Evolutionary conservation across 1,140 invertebrate genomes (phyloP), one percentile per base, ranked within the genome.

Genomic region (Hyphantria cunea): DNA sequence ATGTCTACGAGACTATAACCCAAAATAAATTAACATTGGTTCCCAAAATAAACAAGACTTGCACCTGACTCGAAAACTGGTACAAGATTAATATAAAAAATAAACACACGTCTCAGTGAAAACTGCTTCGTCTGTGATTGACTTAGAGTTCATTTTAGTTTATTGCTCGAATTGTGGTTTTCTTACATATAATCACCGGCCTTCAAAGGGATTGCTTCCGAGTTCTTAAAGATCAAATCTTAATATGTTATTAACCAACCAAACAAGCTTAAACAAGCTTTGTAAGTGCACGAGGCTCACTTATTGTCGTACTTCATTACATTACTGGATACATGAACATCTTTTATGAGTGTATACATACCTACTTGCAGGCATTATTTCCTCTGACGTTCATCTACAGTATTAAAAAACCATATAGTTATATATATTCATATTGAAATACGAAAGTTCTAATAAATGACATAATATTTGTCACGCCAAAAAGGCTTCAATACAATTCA

Each of bases 191-290:
- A 31, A 64, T 44, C 47, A 47, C 10, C 54, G 66, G 64, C 72
- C 72, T 75, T 72, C 66, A 13, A 61, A 71, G 63, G 69, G 66
- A 66, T 59, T 49, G 54, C 68, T 76, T 76, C 68, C 71, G 66
- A 76, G 71, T 77, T 72, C 58, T 68, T 67, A 59, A 59, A 51
- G 48, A 61, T 64, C 47, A 64, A 68, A 58, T 41, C 48, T 50
- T 41, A 53, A 51, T 41, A 31, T 51, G 44, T 32, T 48, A 48
- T 48, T 54, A 64, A 37, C 33, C 33, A 8, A 34, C 17, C 34
- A 55, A 47, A 55, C 52, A 58, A 58, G 55, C 55, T 49, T 49
- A 55, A 47, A 55, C 52, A 58, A 58, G 55, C 55, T 49, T 49
- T 25, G 41, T 15, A 37, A 33, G 31, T 33, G 52, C 25, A 47